Base-by-base conservation (phyloP, 2,113 vertebrate genomes). In the Sminthopsis crassicaudata region DNA sequence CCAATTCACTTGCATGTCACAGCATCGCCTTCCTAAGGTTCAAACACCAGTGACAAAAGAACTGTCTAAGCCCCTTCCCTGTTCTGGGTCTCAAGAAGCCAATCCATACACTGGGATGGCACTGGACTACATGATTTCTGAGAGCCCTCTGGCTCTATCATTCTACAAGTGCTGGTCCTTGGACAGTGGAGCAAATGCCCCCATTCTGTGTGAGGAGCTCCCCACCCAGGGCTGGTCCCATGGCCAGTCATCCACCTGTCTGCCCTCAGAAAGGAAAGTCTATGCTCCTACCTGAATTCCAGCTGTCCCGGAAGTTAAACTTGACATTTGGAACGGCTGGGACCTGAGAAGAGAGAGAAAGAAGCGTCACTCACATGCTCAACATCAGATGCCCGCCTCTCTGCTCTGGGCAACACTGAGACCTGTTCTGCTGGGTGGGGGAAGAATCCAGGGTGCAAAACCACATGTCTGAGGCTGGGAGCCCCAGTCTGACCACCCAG, bases 261-360 rank as follows among this genome's bases (percentile, higher is more conserved):
- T 36, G 50, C 91, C 91, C 55, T 60, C 26, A 10, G 24, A 27
- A 50, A 46, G n/a, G 1, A 48, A 25, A 26, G 12, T 50, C 12
- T 14, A 0, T 22, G 46, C 57, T 16, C 96, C 91, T 98, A 99
- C 99, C 99, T 98, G 99, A 99, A 96, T 99, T 99, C 99, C 99
- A 99, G 2, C 98, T 55, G 25, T 99, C 96, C 0, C 98, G 98
- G 7, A 99, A 94, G 10, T 99, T 98, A 91, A 99, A 99, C 91
- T 99, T 99, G 60, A 99, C 95, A 97, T 98, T 99, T 46, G 99
- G 99, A 94, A 98, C 90, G 36, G 98, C 60, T 91, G 99, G 99
- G 93, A 99, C 98, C 99, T 99, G 97, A 96, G 98, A 96, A 98
- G 97, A 96, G 42, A 95, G 30, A 94, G 0, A 94, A 89, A 22